Conservation (phyloP, 2,888 invertebrate genomes). For the Synergus umbraculus region DNA sequence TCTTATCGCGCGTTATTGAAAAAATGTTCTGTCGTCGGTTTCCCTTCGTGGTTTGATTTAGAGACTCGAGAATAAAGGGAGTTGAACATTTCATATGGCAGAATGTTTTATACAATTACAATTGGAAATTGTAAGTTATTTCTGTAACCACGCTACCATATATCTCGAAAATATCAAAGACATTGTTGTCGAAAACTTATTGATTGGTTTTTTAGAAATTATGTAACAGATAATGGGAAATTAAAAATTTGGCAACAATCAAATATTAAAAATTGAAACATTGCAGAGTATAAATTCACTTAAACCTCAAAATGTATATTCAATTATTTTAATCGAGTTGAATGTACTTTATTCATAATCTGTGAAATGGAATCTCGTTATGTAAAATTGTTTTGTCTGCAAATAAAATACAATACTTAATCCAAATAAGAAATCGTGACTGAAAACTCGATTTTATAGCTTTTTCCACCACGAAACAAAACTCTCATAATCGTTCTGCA, state of each 20-base stretch:
- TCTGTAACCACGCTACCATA: too few species aligned
- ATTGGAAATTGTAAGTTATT: too few species aligned
- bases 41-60: constrained; percentile 7
- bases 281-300: too few species aligned
- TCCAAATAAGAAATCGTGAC: not conserved
- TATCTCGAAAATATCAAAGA: too few species aligned
- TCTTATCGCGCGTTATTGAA: constrained; percentile 33
- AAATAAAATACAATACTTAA: not conserved
- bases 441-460: not conserved
- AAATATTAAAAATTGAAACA: too few species aligned
- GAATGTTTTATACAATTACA: not conserved
- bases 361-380: not conserved
- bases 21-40: constrained; percentile 19
- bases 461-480: not conserved
- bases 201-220: too few species aligned
- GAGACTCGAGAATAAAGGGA: not conserved
- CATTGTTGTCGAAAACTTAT: too few species aligned
- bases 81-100: not conserved
- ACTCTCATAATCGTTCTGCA: not conserved
- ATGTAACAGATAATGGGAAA: too few species aligned
- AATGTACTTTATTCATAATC: too few species aligned
- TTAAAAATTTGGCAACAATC: too few species aligned
- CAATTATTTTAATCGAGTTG: too few species aligned
- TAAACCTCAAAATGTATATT: too few species aligned
- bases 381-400: not conserved